Base-by-base conservation (phyloP, 2,888 invertebrate genomes). In the Caenorhabditis auriculariae region DNA sequence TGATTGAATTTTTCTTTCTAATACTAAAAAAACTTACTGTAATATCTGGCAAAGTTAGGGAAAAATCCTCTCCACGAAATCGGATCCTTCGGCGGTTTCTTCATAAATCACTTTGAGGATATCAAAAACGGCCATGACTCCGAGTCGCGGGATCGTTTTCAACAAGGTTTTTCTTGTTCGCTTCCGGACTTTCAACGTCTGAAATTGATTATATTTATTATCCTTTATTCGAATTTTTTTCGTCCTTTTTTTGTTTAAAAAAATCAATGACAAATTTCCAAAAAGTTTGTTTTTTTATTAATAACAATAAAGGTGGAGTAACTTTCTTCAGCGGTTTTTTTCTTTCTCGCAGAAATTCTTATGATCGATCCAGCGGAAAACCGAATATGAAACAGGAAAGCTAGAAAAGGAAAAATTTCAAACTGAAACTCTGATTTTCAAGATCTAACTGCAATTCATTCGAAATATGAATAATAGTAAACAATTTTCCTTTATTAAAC, bases 81-180 rank as follows among this genome's bases (percentile, higher is more conserved):
- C 4, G 21, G 21, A 35, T 0, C 50, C 61, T 21, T 65, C 64
- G 4, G 23, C 28, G 3, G 12, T 15, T 0, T 26, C 39, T 0
- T 46, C 17, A 29, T 50, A 60, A 7, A 68, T 54, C 3, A 43
- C 37, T 15, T 28, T 41, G 57, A 65, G 32, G 2, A 68, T 9
- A 41, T 68, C 65, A 41, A 54, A 62, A 9, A 50, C 49, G 0
- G 60, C 48, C 4, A 24, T 19, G 2, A 44, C 21, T 15, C 57
- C 57, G 21, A 68, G 38, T 7, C 46, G 23, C 4, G 68, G 61
- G 26, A 68, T 58, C 6, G 57, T 65, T 37, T 60, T 39, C 9
- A 68, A 23, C 15, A 55, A n/a, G 9, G 50, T 46, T n/a, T 21
- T 28, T n/a, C 28, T 46, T 46, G 12, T 28, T 46, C 27, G 23